A percentile compares a stretch with the other conserved stretches of the same genome.
phyloP scores from a whole-genome alignment of 30 jellyfish, hydroid and myxozoan species.

The Chrysaora quinquecirrha region DNA sequence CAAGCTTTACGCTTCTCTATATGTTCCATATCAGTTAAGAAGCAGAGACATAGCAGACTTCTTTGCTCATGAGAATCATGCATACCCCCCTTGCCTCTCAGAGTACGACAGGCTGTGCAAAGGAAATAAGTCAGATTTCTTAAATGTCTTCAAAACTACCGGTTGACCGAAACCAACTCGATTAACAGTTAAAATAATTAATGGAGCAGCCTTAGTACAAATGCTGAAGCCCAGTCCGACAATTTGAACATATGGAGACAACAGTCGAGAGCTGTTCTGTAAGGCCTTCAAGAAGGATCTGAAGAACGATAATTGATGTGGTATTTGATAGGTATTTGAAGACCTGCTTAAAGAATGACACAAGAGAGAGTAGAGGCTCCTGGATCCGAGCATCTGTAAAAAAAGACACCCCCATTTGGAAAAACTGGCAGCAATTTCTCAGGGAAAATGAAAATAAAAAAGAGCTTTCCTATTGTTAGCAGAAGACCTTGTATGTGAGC shows the following conservation, averaged over 20 bases:
- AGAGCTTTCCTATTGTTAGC: slow-evolving; percentile 60
- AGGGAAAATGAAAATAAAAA: slow-evolving; percentile 61
- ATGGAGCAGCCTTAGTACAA: slow-evolving; percentile 59
- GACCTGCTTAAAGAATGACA: too few species aligned
- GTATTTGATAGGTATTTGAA: too few species aligned
- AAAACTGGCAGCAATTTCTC: too few species aligned
- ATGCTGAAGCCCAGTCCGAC: neutral
- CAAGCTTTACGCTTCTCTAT: slow-evolving; percentile 51
- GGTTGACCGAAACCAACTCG: neutral
- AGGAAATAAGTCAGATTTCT: slow-evolving; percentile 49
- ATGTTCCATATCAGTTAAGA: slow-evolving; percentile 57
- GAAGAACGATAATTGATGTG: slow-evolving; percentile 20
- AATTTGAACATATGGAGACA: slow-evolving; percentile 30
- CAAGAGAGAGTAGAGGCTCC: slow-evolving; percentile 42
- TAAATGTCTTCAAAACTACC: slow-evolving; percentile 15
- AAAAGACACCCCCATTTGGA: too few species aligned
- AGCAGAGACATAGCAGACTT: slow-evolving; percentile 56
- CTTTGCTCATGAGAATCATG: slow-evolving; percentile 60
- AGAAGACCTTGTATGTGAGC: neutral
- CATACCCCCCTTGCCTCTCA: too few species aligned
- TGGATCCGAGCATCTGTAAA: slow-evolving; percentile 44
- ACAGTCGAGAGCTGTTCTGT: neutral
- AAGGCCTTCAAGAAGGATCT: slow-evolving; percentile 1
- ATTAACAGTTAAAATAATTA: slow-evolving; percentile 4
- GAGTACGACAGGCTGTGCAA: slow-evolving; percentile 43